Evolutionary conservation across 2,113 vertebrate species (phyloP).

Genomic region (Neopipo cinnamomea): DNA sequence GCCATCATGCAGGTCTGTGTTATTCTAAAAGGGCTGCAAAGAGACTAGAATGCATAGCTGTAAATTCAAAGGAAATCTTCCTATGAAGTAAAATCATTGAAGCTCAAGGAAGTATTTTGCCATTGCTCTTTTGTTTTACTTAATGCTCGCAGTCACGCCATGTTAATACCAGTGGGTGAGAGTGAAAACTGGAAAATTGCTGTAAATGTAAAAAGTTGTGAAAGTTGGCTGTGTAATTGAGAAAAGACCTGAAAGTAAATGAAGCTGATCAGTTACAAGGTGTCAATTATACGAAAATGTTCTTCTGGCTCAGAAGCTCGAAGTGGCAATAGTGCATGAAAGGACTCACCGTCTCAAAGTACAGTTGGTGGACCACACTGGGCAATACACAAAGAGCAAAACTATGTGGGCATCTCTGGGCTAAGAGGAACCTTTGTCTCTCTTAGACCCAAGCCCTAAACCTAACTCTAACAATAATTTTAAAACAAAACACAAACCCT

Average conservation of each 20-base stretch:
- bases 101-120: background rate
- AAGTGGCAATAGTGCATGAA: background rate
- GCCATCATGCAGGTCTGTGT: rapidly evolving
- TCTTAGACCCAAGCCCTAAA: too few relatives aligned
- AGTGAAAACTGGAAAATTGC: background rate
- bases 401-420: too few relatives aligned
- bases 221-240: background rate
- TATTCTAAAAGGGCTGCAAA: background rate
- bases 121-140: background rate
- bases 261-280: slow-evolving; percentile 11
- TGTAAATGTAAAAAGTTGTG: background rate
- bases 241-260: background rate
- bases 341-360: too few relatives aligned
- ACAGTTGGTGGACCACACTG: too few relatives aligned
- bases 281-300: background rate
- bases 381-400: too few relatives aligned
- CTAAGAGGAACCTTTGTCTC: too few relatives aligned
- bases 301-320: background rate
- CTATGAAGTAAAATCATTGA: background rate
- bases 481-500: too few relatives aligned
- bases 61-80: background rate
- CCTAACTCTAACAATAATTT: too few relatives aligned
- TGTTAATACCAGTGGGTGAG: background rate
- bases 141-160: background rate
- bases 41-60: background rate